Base-by-base conservation (phyloP, 2,113 vertebrate genomes). In the Proterorhinus semilunaris region DNA sequence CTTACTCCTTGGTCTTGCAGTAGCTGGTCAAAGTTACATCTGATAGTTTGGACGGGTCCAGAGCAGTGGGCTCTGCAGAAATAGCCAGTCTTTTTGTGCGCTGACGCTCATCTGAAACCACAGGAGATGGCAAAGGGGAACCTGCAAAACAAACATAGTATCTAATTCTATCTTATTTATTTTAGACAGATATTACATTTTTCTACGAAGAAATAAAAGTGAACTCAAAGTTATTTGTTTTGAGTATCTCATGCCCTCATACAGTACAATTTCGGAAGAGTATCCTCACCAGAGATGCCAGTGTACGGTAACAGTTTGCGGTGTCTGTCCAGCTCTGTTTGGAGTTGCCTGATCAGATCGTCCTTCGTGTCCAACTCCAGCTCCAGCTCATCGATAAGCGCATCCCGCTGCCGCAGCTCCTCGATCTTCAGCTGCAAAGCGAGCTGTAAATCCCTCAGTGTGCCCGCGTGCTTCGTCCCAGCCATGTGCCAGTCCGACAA, bases 51-150 rank as follows among this genome's bases (percentile, higher is more conserved):
- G 85, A 63, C 2, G 88, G 88, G 78, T 93, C 90, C 67, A 93
- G 71, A 0, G 77, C 88, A 0, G 85, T 87, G 52, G 92, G 90
- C 66, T 93, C 92, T 1, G 91, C 91, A 6, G 92, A 93, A 65
- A 93, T 93, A n/a, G 92, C 92, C 76, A 91, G 91, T 15, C 92
- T 81, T 83, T 93, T 92, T 13, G 68, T 93, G 16, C 92, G 83
- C 64, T 88, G 92, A 8, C 90, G 91, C 43, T 92, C 90, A 36
- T 91, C 89, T 0, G 72, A 49, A 0, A 44, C 61, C 4, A 12
- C 58, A 1, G 65, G 50, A 10, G 17, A 16, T 66, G 47, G 75
- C 11, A 11, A 16, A 0, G 21, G 52, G 1, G 57, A 62, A 6
- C 44, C 79, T 84, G n/a, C 11, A 7, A n/a, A 48, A 21, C 6